A percentile compares a stretch with the other conserved stretches of the same genome.
phyloP scores from a whole-genome alignment of 2,113 vertebrate species.

The Mobula birostris region DNA sequence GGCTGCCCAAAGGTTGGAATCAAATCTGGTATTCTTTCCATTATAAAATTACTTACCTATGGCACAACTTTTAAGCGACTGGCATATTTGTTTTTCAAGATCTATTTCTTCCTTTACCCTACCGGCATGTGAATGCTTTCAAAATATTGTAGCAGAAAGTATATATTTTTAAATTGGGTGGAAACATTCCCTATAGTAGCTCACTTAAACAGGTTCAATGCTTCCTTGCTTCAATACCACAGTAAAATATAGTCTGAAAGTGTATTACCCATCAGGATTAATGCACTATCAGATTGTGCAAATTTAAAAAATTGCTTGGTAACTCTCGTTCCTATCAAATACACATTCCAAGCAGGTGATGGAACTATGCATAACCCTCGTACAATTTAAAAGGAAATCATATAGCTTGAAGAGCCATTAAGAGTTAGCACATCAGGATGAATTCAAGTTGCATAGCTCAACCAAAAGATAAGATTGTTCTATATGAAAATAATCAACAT shows the following conservation, averaged over 20 bases:
- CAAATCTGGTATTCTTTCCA: neutral
- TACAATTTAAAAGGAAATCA: neutral
- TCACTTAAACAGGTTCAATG: neutral
- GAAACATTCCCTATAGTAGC: no score
- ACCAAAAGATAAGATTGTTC: neutral
- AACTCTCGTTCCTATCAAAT: conserved; percentile 1
- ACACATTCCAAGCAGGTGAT: neutral
- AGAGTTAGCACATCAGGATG: neutral
- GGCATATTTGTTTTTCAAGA: no score
- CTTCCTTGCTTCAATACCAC: neutral
- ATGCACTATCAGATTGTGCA: neutral
- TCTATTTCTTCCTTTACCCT: neutral
- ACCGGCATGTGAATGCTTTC: neutral
- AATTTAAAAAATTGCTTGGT: neutral
- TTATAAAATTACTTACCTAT: no score
- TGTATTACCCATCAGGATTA: neutral
- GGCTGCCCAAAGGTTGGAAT: no score
- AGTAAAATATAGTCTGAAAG: conserved; percentile 1
- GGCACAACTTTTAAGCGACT: no score
- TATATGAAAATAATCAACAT: neutral
- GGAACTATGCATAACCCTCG: neutral
- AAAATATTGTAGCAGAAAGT: neutral
- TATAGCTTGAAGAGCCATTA: neutral
- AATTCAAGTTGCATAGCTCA: neutral
- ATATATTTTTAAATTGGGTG: neutral